Evolutionary conservation across 2,888 invertebrate genomes (phyloP).

Genomic region (Agrotis clavis): DNA sequence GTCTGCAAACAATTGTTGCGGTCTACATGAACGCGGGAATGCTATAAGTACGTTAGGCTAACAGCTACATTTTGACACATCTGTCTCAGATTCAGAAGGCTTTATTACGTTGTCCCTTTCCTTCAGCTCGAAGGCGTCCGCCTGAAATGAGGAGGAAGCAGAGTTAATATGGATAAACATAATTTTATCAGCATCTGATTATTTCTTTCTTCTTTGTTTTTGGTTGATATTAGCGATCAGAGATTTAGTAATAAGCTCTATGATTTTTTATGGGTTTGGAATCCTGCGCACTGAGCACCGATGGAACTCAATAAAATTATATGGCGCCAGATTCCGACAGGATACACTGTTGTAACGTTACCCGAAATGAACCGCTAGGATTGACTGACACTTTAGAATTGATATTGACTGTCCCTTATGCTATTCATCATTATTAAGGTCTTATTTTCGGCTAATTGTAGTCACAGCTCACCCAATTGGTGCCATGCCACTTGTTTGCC

Average conservation of each 20-base stretch:
- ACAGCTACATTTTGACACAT: slow-evolving; percentile 89
- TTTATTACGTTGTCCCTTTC: slow-evolving; percentile 88
- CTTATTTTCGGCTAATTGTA: background rate
- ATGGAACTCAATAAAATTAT: no score
- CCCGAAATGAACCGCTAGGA: no score
- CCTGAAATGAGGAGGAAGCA: slow-evolving; percentile 76
- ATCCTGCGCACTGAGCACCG: no score
- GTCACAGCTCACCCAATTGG: background rate
- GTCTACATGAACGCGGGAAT: slow-evolving; percentile 56
- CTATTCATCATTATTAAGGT: background rate
- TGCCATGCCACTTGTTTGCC: no score
- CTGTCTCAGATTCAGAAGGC: slow-evolving; percentile 87
- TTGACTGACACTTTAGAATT: no score
- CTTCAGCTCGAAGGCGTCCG: slow-evolving; percentile 88
- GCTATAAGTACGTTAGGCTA: slow-evolving; percentile 71
- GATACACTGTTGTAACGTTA: no score
- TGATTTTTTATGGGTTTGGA: no score
- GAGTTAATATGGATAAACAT: background rate
- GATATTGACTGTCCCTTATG: no score
- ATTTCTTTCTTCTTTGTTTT: no score
- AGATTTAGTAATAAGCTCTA: no score
- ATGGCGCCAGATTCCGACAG: no score
- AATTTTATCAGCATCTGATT: background rate
- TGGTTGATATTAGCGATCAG: no score
- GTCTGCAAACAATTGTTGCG: slow-evolving; percentile 47